Evolutionary conservation across 2,113 vertebrate species (phyloP).

Genomic region (Ranitomeya imitator): DNA sequence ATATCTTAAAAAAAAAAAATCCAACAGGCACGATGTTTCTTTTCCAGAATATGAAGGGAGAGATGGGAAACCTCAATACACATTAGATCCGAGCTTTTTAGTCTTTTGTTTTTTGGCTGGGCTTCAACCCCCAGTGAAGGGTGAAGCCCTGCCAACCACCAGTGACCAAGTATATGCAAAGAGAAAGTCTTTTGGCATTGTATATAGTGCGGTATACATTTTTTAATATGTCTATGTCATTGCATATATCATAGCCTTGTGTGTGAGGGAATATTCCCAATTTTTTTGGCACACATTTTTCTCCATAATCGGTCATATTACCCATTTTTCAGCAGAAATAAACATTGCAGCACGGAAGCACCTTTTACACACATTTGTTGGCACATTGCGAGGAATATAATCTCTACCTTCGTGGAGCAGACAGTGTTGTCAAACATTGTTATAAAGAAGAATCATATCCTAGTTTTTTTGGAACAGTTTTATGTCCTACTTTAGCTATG

Average conservation of each 20-base stretch:
- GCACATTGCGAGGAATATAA: not conserved
- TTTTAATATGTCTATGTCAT: not conserved
- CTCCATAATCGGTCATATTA: not conserved
- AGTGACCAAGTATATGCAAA: too few species aligned
- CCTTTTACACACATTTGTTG: not conserved
- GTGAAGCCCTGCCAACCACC: too few species aligned
- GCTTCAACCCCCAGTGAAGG: too few species aligned
- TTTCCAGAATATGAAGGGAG: too few species aligned
- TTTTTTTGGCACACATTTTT: too few species aligned
- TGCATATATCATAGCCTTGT: not conserved
- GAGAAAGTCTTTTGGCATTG: too few species aligned
- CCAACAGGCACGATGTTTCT: too few species aligned
- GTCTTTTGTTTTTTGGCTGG: too few species aligned
- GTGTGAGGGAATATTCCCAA: not conserved
- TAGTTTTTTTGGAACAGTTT: conserved; percentile 49
- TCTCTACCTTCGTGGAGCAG: not conserved
- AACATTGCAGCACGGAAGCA: not conserved
- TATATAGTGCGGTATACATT: too few species aligned
- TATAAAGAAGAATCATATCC: conserved; percentile 14
- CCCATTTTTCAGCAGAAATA: not conserved
- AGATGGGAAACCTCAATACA: too few species aligned
- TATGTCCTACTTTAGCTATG: conserved; percentile 31
- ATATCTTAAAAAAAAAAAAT: too few species aligned
- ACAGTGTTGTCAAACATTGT: not conserved
- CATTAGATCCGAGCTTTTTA: too few species aligned